phyloP scores from a whole-genome alignment of 2,113 vertebrate genomes.

The Pluvianellus socialis region DNA sequence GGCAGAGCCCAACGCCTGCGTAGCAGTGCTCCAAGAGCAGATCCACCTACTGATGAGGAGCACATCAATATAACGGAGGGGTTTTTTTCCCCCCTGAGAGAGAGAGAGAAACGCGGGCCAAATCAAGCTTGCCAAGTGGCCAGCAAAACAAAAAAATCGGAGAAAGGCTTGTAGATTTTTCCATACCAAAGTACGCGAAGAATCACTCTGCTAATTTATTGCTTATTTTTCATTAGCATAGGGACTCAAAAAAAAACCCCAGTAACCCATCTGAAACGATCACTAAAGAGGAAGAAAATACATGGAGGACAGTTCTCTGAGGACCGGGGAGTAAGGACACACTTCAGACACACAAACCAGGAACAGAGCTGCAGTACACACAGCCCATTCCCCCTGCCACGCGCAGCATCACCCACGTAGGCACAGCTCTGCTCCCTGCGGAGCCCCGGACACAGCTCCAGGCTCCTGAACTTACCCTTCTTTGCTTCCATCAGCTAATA shows the following conservation, averaged over 20 bases:
- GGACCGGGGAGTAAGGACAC: not conserved
- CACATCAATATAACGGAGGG: not conserved
- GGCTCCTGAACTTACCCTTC: conserved; percentile 84
- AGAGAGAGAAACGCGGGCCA: not conserved
- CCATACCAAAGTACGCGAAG: not conserved
- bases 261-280: not conserved
- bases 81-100: not conserved
- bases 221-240: not conserved
- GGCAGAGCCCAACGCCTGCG: not conserved
- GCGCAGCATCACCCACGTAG: not conserved
- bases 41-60: not conserved
- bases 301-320: not conserved
- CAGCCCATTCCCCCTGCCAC: not conserved
- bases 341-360: not conserved
- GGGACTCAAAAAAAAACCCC: not conserved
- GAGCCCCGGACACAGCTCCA: accelerated
- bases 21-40: not conserved
- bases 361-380: not conserved
- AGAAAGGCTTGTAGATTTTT: not conserved
- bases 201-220: not conserved
- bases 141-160: not conserved
- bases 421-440: not conserved
- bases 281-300: not conserved
- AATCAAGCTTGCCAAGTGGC: not conserved
- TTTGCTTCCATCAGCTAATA: conserved; percentile 92